Percentiles rank a stretch among this genome's conserved stretches.
phyloP scores from a whole-genome alignment of 2,797 vertebrate species.

The Chanos chanos region DNA sequence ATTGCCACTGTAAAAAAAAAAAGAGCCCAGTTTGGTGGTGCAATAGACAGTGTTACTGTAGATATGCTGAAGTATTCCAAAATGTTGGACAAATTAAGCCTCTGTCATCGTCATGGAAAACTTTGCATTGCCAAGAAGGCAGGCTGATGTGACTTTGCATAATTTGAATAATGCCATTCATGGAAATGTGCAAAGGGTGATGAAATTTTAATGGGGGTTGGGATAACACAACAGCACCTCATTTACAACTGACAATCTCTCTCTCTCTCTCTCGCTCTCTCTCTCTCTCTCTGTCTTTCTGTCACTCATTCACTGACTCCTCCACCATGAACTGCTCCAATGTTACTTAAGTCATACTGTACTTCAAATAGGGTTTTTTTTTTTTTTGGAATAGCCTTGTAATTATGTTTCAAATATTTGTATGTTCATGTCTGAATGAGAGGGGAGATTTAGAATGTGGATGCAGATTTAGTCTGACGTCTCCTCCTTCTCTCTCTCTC shows the following conservation, averaged over 20 bases:
- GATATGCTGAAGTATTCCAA: conserved; percentile 1
- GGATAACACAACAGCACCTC: conserved; percentile 68
- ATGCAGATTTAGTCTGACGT: background rate
- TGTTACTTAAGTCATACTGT: too few species aligned
- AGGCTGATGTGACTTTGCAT: conserved; percentile 77
- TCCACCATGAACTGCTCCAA: too few species aligned
- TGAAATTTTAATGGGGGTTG: conserved; percentile 74
- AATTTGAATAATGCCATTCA: conserved; percentile 82
- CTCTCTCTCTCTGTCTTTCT: background rate
- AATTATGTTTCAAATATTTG: too few species aligned
- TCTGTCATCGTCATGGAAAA: conserved; percentile 65
- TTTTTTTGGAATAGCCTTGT: background rate
- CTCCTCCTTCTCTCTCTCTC: background rate
- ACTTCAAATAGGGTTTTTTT: too few species aligned
- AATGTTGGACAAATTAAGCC: conserved; percentile 51
- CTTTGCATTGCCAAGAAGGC: conserved; percentile 66
- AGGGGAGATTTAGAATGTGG: background rate
- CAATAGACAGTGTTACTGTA: background rate
- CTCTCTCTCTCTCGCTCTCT: conserved; percentile 17
- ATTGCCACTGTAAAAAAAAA: too few species aligned
- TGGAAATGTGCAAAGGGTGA: conserved; percentile 70
- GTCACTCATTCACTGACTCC: background rate
- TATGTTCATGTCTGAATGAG: too few species aligned
- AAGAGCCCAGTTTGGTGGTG: background rate
- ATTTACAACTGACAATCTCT: too few species aligned